These are phyloP conservation scores for Yponomeuta cagnagella DNA, from an alignment of 2,888 invertebrate genomes.

Conservation along the genomic window DNA sequence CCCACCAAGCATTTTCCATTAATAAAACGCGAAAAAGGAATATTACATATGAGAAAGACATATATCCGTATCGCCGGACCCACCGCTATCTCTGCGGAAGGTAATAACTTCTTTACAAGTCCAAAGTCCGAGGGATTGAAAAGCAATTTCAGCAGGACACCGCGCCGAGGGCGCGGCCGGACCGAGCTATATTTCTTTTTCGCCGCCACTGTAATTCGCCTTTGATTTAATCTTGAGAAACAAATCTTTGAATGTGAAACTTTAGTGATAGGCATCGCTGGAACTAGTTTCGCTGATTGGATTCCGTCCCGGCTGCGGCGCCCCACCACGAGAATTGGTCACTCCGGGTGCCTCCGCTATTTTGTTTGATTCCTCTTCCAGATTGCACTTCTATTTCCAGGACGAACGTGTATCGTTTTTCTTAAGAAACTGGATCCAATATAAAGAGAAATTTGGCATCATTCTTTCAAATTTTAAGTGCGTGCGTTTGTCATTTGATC, in stretches of 20 bases:
- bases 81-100: constrained; percentile 74
- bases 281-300: constrained; percentile 73
- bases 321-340: constrained; percentile 63
- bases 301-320: constrained; percentile 50
- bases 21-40: constrained; percentile 77
- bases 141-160: constrained; percentile 77
- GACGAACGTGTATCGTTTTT: constrained; percentile 18
- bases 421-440: neutral
- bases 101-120: constrained; percentile 79
- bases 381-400: constrained; percentile 68
- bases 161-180: constrained; percentile 66
- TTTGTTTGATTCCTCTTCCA: constrained; percentile 63
- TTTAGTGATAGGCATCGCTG: constrained; percentile 72
- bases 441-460: neutral
- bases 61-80: constrained; percentile 75
- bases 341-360: constrained; percentile 53
- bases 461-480: too few species aligned
- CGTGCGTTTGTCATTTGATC: too few species aligned
- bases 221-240: constrained; percentile 76
- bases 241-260: constrained; percentile 76
- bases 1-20: constrained; percentile 76
- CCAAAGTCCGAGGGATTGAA: constrained; percentile 78
- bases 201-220: constrained; percentile 75
- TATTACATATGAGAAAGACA: constrained; percentile 76
- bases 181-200: constrained; percentile 73